Evolutionary conservation across 1,140 invertebrate species (phyloP), one percentile per base, ranked within the genome.

Genomic region (Zaprionus kolodkinae): DNA sequence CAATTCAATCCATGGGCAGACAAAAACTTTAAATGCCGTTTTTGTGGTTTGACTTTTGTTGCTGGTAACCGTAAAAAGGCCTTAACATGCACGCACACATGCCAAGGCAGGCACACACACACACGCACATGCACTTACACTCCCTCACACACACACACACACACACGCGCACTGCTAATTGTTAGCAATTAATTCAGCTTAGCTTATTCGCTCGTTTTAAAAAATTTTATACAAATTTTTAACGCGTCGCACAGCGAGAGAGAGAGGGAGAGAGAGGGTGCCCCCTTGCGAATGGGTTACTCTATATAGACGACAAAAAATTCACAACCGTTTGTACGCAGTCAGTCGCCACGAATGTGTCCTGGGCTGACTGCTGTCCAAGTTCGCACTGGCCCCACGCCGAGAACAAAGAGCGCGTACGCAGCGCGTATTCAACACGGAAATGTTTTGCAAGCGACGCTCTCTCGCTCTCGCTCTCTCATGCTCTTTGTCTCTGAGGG

Each of bases 281-380:
- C 17, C 11, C 45, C 45, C 17, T 6, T 45, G 9, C 17, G 17
- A 50, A 50, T 50, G 45, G 45, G 45, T 21, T 50, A 50, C 9
- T 35, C 6, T 35, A 59, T 38, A 61, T 27, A 55, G 68, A 62
- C 78, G 78, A 40, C 57, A 45, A 65, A 69, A 79, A 69, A 79
- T 77, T 91, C 89, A 91, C 89, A 91, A 91, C 89, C 89, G 90
- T 91, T 86, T 79, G 79, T 83, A 87, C 75, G 79, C 82, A 91
- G 79, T 84, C 76, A 81, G 78, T 77, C 76, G 76, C 83, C 78
- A 73, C 82, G 90, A 91, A 91, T 91, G 89, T 73, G 89, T 73
- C 78, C 80, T 89, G 72, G 72, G 40, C 64, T 59, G 63, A 55
- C 63, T 79, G 72, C 72, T 52, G 65, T 61, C 72, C 25, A 57